phyloP scores from a whole-genome alignment of 2,888 invertebrate species.

The Ormyrus thymus region DNA sequence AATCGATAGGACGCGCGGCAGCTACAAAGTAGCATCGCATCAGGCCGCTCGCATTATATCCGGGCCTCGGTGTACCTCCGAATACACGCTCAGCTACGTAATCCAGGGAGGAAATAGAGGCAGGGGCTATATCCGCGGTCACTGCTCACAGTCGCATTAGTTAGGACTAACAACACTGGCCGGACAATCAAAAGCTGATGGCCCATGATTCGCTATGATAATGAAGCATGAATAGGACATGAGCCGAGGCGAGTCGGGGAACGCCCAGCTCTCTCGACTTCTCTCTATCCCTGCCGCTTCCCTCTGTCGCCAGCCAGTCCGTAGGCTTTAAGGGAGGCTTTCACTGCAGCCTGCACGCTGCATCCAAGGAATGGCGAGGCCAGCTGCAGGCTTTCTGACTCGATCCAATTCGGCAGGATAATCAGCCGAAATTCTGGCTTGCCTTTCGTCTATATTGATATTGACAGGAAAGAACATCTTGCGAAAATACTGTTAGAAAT shows the following conservation, averaged over 20 bases:
- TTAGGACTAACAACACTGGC: slow-evolving; percentile 73
- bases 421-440: too few relatives aligned
- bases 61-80: too few relatives aligned
- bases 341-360: too few relatives aligned
- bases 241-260: slow-evolving; percentile 72
- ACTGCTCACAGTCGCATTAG: slow-evolving; percentile 49
- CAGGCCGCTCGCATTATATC: too few relatives aligned
- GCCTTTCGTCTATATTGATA: too few relatives aligned
- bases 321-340: slow-evolving; percentile 27
- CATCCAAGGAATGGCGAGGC: too few relatives aligned
- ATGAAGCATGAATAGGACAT: slow-evolving; percentile 74
- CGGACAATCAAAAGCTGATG: slow-evolving; percentile 75
- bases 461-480: too few relatives aligned
- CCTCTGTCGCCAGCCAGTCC: slow-evolving; percentile 37
- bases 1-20: too few relatives aligned
- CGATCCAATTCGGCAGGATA: too few relatives aligned
- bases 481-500: too few relatives aligned
- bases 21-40: too few relatives aligned
- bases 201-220: slow-evolving; percentile 75
- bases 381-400: too few relatives aligned
- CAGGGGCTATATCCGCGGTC: slow-evolving; percentile 1
- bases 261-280: slow-evolving; percentile 43
- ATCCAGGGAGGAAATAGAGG: slow-evolving; percentile 43
- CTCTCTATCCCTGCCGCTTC: slow-evolving; percentile 38
- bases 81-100: slow-evolving; percentile 20